These are phyloP conservation scores for Monochamus saltuarius DNA, from an alignment of 1,140 invertebrate species.

Conservation along the genomic window DNA sequence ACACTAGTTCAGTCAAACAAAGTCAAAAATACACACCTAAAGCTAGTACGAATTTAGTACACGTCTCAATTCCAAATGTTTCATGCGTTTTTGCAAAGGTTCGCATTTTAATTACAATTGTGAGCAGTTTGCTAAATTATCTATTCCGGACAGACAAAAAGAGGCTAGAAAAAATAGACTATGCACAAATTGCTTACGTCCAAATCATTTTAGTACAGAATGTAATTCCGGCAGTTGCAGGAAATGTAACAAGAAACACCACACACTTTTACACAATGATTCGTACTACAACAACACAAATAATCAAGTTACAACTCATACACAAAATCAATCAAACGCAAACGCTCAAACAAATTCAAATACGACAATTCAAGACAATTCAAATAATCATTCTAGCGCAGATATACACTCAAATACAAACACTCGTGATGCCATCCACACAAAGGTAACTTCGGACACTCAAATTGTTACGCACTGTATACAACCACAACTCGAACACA, in stretches of 20 bases:
- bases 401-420: not conserved
- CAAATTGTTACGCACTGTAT: no score
- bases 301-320: not conserved
- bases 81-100: constrained; percentile 4
- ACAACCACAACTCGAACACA: not conserved
- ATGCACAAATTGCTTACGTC: constrained; percentile 16
- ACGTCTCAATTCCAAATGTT: no score
- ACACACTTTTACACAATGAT: no score
- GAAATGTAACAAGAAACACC: no score
- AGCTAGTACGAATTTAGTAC: not conserved
- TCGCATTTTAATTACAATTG: constrained; percentile 13
- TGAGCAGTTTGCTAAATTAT: constrained; percentile 14
- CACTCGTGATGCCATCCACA: no score
- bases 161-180: constrained; percentile 10
- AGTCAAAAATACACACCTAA: constrained; percentile 5
- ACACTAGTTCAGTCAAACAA: not conserved
- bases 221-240: not conserved
- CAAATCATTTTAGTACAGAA: constrained; percentile 10
- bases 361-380: not conserved
- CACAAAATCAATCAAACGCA: not conserved
- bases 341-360: not conserved
- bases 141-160: not conserved
- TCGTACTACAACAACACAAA: no score
- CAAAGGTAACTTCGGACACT: no score
- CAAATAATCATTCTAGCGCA: constrained; percentile 6